Conservation (phyloP, 2,113 vertebrate genomes). For the Petaurus breviceps region DNA sequence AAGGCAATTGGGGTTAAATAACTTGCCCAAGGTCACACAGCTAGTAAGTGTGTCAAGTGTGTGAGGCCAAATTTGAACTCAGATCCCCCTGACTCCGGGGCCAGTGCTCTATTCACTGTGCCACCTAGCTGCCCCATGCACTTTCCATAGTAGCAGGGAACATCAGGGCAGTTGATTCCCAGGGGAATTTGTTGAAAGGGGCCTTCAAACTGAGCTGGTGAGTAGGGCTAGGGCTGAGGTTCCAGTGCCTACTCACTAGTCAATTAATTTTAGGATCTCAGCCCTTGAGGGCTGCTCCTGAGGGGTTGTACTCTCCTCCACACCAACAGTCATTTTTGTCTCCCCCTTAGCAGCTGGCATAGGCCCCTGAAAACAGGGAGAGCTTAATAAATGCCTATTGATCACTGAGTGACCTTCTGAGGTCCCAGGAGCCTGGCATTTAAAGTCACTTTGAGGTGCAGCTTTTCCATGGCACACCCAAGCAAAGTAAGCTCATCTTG, state of each 20-base stretch:
- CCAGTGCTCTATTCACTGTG: too few species aligned
- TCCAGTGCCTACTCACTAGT: background rate
- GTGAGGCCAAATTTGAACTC: too few species aligned
- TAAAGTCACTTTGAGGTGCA: background rate
- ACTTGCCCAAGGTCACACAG: too few species aligned
- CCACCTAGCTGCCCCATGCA: too few species aligned
- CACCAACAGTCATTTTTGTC: background rate
- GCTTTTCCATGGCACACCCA: background rate
- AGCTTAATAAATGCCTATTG: background rate
- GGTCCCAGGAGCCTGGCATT: background rate
- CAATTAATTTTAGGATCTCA: background rate
- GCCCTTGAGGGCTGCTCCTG: background rate
- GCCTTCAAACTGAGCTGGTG: background rate
- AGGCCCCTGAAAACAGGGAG: background rate
- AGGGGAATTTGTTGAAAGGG: background rate
- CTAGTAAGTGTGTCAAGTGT: too few species aligned
- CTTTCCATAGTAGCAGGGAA: background rate
- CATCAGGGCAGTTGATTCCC: background rate
- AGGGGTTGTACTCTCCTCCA: background rate
- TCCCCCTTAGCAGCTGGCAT: background rate
- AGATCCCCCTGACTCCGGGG: too few species aligned
- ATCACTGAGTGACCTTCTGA: background rate
- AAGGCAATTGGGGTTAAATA: too few species aligned
- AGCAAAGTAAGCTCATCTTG: background rate
- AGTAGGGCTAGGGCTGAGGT: background rate